Evolutionary conservation across 2,888 invertebrate species (phyloP), one percentile per base, ranked within the genome.

Genomic region (Hypselothyrea guttata): DNA sequence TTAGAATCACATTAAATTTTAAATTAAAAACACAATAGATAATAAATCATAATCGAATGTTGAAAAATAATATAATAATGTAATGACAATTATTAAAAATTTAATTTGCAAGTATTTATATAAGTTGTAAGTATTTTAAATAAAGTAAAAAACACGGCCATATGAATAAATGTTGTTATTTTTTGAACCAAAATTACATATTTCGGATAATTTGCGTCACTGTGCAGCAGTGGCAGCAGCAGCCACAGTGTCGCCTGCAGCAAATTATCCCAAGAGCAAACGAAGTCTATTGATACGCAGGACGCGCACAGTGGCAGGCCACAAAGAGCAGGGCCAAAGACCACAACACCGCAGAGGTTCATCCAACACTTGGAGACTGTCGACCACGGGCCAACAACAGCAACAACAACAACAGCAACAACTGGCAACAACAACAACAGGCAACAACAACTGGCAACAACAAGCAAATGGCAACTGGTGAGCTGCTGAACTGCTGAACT

Each of bases 251-350:
- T 27, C 44, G 58, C 47, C 59, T 42, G 59, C 45, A 58, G 68
- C 59, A 66, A 74, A 74, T 70, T 63, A 74, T 60, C 64, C 63
- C 37, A 44, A 63, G 57, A 47, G 53, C 35, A 57, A 70, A 46
- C 64, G 59, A 58, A 73, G 73, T 81, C 74, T 76, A 84, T 84
- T 76, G 84, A 73, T 76, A 74, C 64, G 35, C 59, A 42, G 58
- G 57, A 54, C 49, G 48, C 49, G 47, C 40, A 44, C 16, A 46
- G 44, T 59, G 75, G 64, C 41, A 51, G 62, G 62, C 67, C 78
- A 38, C 65, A 77, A 63, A 63, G 62, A 58, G 64, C 70, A 60
- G 74, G 56, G 54, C 71, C 71, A 70, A 69, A 63, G 70, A 73
- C 71, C 71, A 64, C 70, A 71, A 68, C 49, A 64, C 75, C 83